Evolutionary conservation across 2,888 invertebrate species (phyloP).

Genomic region (Fragum sueziense): DNA sequence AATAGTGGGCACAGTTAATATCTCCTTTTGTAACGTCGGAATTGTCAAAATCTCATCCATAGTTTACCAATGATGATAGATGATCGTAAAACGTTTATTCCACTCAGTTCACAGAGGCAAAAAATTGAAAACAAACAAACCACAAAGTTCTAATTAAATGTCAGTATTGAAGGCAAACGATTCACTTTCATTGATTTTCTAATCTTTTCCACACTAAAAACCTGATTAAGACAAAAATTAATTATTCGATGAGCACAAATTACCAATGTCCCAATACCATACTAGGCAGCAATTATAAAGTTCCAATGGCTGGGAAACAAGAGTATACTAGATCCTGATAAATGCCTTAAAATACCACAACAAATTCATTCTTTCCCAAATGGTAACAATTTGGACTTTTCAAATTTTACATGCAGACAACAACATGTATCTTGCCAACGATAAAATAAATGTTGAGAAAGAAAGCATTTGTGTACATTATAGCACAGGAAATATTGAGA

Average conservation of each 20-base stretch:
- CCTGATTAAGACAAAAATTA: conserved; percentile 22
- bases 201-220: conserved; percentile 21
- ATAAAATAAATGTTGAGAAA: too few relatives aligned
- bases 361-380: too few relatives aligned
- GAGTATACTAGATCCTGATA: too few relatives aligned
- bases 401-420: too few relatives aligned
- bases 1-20: conserved; percentile 51
- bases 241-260: conserved; percentile 19
- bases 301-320: too few relatives aligned
- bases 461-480: too few relatives aligned
- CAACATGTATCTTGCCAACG: too few relatives aligned
- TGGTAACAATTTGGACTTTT: too few relatives aligned
- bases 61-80: neutral
- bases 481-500: too few relatives aligned
- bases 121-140: conserved; percentile 14
- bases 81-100: neutral
- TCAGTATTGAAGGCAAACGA: neutral
- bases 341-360: too few relatives aligned
- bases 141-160: conserved; percentile 13
- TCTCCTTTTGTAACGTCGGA: conserved; percentile 53
- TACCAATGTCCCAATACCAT: conserved; percentile 2
- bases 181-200: conserved; percentile 22
- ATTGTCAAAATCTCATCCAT: conserved; percentile 58
- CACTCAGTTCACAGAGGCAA: neutral
- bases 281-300: too few relatives aligned